Conservation (phyloP, 2,797 vertebrate genomes). For the Galago senegalensis region DNA sequence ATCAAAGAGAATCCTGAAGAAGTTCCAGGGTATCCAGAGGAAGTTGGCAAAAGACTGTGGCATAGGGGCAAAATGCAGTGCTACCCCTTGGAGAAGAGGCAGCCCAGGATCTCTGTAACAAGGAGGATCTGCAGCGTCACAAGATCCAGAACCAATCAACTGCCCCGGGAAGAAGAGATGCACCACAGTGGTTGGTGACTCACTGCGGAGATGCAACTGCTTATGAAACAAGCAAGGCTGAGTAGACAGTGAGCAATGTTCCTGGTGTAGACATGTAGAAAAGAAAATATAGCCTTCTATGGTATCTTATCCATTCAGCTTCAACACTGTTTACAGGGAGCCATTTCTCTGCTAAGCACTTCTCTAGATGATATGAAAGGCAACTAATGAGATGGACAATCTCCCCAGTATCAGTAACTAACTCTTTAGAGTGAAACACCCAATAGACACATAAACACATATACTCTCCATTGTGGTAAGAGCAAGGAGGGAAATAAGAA, state of each 20-base stretch:
- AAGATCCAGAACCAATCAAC: not conserved
- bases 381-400: not conserved
- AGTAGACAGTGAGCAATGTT: not conserved
- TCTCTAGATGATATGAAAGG: not conserved
- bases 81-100: not conserved
- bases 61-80: not conserved
- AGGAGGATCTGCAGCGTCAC: not conserved
- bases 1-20: not conserved
- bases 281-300: not conserved
- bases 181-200: not conserved
- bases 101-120: not conserved
- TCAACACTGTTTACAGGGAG: not conserved
- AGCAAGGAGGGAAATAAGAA: not conserved
- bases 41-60: not conserved
- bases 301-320: not conserved
- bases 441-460: not conserved
- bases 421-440: not conserved
- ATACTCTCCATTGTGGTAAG: not conserved
- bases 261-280: not conserved
- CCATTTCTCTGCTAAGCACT: not conserved
- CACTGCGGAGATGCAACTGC: not conserved
- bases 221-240: not conserved
- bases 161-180: not conserved
- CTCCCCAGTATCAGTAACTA: not conserved
- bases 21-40: not conserved